phyloP scores from a whole-genome alignment of 2,888 invertebrate species.

The Phasia obesa region DNA sequence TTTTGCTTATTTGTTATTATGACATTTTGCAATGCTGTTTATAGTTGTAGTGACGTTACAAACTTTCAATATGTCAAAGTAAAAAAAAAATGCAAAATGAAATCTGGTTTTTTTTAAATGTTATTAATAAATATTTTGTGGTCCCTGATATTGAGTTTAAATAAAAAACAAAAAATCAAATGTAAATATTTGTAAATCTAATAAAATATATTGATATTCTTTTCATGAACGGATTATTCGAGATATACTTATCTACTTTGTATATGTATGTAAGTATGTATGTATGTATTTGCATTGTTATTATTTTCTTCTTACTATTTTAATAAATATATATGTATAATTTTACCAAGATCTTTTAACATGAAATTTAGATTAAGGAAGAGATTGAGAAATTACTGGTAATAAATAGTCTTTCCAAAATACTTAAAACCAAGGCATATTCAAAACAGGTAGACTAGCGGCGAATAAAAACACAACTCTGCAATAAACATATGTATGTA shows the following conservation, averaged over 20 bases:
- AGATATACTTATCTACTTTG: constrained; percentile 52
- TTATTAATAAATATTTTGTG: constrained; percentile 57
- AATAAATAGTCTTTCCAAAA: background rate
- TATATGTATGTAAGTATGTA: constrained; percentile 12
- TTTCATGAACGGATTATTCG: constrained; percentile 49
- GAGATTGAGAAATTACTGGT: background rate
- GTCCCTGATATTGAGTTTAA: constrained; percentile 64
- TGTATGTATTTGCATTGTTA: no score
- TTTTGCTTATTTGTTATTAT: background rate
- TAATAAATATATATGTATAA: no score
- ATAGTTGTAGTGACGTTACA: no score
- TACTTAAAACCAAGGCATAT: no score
- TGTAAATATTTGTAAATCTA: constrained; percentile 42
- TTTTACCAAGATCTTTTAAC: background rate
- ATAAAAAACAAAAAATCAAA: constrained; percentile 24
- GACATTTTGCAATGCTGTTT: background rate
- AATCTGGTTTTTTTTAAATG: constrained; percentile 24
- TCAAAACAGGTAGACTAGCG: no score
- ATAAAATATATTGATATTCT: constrained; percentile 66
- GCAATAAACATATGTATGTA: no score
- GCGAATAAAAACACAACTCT: no score
- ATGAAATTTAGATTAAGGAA: background rate
- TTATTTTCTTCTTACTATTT: constrained; percentile 2
- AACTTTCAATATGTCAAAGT: background rate
- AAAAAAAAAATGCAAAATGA: constrained; percentile 31